Conservation (phyloP, 2,797 vertebrate genomes). For the Poeciliopsis gracilis region DNA sequence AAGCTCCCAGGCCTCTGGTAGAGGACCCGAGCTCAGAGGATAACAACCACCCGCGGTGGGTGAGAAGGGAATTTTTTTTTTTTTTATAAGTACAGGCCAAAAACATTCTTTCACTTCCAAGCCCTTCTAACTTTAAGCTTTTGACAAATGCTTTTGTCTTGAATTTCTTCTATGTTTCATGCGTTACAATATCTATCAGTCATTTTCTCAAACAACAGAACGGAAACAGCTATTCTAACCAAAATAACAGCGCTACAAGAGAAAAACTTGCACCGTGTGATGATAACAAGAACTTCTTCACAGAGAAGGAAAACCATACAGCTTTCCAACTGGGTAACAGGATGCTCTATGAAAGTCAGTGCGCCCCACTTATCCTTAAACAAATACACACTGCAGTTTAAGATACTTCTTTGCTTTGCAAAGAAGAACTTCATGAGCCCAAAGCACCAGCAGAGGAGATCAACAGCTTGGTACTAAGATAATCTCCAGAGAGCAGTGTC, state of each 20-base stretch:
- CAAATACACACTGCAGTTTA: conserved; percentile 70
- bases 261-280: conserved; percentile 15
- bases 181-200: conserved; percentile 28
- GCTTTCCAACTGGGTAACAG: conserved; percentile 50
- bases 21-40: no score
- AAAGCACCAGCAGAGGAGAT: conserved; percentile 52
- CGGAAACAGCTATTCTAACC: conserved; percentile 36
- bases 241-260: conserved; percentile 27
- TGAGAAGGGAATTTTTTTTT: no score
- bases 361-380: conserved; percentile 63
- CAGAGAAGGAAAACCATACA: conserved; percentile 5
- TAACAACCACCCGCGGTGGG: no score
- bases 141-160: conserved; percentile 30
- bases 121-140: conserved; percentile 44
- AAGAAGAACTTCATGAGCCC: conserved; percentile 39
- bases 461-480: conserved; percentile 50
- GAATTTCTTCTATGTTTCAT: conserved; percentile 27
- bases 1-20: no score
- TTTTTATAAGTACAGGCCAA: no score
- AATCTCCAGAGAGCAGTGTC: conserved; percentile 53
- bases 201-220: conserved; percentile 21
- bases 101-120: conserved; percentile 47
- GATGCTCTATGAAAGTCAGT: conserved; percentile 40
- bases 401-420: conserved; percentile 52
- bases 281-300: conserved; percentile 50